A percentile compares a stretch with the other conserved stretches of the same genome.
These are phyloP conservation scores for Eueremaeus valkanovi DNA, from an alignment of 2,888 invertebrate species.

Conservation along the genomic window DNA sequence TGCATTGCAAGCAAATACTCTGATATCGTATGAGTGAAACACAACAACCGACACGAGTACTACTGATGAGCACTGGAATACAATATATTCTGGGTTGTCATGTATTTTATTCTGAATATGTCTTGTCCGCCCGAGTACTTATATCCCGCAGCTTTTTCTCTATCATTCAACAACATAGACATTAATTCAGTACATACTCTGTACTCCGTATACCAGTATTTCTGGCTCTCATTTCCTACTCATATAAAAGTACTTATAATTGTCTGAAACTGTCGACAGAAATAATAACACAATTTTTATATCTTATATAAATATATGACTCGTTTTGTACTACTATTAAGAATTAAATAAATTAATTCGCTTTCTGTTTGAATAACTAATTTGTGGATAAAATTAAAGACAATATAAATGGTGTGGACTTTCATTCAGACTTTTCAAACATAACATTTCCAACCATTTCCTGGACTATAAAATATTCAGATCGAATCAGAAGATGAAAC, in stretches of 20 bases:
- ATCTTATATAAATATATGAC: not conserved
- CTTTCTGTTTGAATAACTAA: not conserved
- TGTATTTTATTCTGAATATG: too few species aligned
- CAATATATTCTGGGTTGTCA: not conserved
- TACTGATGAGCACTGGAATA: constrained; percentile 5
- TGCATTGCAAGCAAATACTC: not conserved
- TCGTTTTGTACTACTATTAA: not conserved
- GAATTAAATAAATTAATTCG: not conserved
- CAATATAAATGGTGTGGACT: too few species aligned
- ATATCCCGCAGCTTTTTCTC: not conserved
- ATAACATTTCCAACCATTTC: too few species aligned
- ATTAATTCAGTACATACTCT: too few species aligned
- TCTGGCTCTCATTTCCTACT: not conserved
- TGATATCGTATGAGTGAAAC: not conserved
- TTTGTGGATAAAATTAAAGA: too few species aligned
- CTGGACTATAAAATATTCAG: too few species aligned
- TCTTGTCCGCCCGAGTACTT: not conserved
- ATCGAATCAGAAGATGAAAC: too few species aligned
- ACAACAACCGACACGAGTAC: not conserved
- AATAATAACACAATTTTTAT: too few species aligned
- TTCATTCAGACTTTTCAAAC: too few species aligned
- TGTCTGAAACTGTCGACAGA: not conserved
- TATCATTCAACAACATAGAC: not conserved
- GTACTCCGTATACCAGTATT: not conserved
- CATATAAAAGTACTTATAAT: not conserved